phyloP scores from a whole-genome alignment of 2,888 invertebrate genomes.

The Rhopalosiphum nymphaeae region DNA sequence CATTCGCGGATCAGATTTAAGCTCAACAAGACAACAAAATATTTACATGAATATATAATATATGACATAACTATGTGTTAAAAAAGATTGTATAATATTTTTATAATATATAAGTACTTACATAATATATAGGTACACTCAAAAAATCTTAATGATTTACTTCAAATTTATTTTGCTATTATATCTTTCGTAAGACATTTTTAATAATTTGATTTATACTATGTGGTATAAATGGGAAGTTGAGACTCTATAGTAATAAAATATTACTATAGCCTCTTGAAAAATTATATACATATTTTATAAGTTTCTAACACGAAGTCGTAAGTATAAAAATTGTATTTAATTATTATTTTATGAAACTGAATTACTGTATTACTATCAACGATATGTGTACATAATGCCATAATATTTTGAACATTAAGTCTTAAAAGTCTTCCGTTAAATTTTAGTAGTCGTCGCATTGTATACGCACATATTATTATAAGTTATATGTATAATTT shows the following conservation, averaged over 20 bases:
- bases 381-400: neutral
- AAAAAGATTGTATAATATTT: neutral
- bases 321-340: neutral
- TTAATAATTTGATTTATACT: neutral
- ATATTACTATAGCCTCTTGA: neutral
- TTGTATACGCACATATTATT: neutral
- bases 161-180: neutral
- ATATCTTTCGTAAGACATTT: neutral
- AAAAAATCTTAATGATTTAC: neutral
- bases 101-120: neutral
- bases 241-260: neutral
- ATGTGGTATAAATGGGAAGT: neutral
- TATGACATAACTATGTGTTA: neutral
- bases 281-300: neutral
- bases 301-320: neutral
- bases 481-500: neutral
- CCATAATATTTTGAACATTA: neutral
- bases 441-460: neutral
- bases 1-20: neutral
- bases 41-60: neutral
- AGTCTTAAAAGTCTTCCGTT: neutral
- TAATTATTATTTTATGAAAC: neutral
- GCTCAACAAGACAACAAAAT: neutral
- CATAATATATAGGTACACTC: neutral
- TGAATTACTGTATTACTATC: neutral